Evolutionary conservation across 37 sponge, comb jelly and placozoan species (phyloP), one percentile per base, ranked within the genome.

Genomic region (Halisarca cf. caerulea): DNA sequence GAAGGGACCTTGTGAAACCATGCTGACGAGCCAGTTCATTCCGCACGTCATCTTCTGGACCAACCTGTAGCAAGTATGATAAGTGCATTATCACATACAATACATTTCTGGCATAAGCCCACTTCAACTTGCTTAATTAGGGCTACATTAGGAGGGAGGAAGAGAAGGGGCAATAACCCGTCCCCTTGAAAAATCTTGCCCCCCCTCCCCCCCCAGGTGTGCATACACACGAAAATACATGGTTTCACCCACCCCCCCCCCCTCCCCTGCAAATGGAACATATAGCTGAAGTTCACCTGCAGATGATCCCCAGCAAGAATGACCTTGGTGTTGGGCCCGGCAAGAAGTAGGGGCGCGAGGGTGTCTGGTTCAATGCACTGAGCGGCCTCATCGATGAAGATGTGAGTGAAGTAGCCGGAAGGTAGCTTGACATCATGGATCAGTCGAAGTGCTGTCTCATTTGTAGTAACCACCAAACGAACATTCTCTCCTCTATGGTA

Each of bases 1-100:
- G 66, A 4, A 93, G 73, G 3, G 93, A 93, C 0, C 42, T 80
- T 0, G 60, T 66, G 0, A 93, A 75, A 3, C 93, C 90, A 93
- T 87, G 30, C 30, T 64, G 51, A 30, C 69, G 78, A 73, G 93
- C 84, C 36, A 84, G 70, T 30, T 80, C 33, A 33, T 90, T 87
- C 34, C 87, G 82, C 18, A 93, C 88, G 6, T 83, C 58, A 32
- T 86, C 44, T 30, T 45, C 40, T 24, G 93, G 93, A 17, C 93
- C 93, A 89, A 89, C 93, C 93, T 93, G 45, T 41, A 2, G 21
- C 0, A 41, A n/a, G 44, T 74, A 41, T 15, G 24, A 40, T 1
- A 23, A 41, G n/a, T 39, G 20, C 11, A 74, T 43, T n/a, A n/a
- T n/a, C n/a, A n/a, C n/a, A n/a, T n/a, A n/a, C n/a, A n/a, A n/a